Percentiles rank a stretch among this genome's conserved stretches.
These are phyloP conservation scores for Chaetodon trifasciatus DNA, from an alignment of 2,797 vertebrate species.

Conservation along the genomic window DNA sequence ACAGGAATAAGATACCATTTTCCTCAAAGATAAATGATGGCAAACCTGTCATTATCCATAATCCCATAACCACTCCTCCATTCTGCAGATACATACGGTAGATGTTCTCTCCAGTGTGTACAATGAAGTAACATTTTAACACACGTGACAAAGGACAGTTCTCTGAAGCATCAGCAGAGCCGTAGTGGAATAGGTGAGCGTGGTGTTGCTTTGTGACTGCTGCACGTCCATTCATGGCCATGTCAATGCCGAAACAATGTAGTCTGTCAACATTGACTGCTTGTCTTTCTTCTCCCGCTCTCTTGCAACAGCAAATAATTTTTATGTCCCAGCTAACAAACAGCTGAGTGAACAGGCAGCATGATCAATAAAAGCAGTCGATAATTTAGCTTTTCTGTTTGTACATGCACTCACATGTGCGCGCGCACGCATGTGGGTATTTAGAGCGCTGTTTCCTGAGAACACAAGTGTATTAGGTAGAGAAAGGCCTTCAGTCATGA, in stretches of 20 bases:
- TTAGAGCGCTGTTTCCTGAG: no score
- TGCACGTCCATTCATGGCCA: slow-evolving; percentile 21
- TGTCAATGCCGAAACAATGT: slow-evolving; percentile 27
- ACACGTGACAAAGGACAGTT: neutral
- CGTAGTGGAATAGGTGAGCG: neutral
- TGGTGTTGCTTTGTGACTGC: slow-evolving; percentile 5
- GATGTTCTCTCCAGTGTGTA: neutral
- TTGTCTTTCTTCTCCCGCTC: slow-evolving; percentile 29
- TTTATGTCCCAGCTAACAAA: slow-evolving; percentile 35
- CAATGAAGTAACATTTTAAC: neutral
- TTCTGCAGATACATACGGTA: neutral
- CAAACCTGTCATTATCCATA: neutral
- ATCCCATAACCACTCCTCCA: neutral
- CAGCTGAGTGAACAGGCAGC: slow-evolving; percentile 40
- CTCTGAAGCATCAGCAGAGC: neutral
- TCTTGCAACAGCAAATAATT: slow-evolving; percentile 33
- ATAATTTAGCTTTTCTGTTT: slow-evolving; percentile 23
- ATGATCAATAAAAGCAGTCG: slow-evolving; percentile 41
- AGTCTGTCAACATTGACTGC: slow-evolving; percentile 35
- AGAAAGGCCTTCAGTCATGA: neutral
- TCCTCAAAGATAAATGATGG: neutral
- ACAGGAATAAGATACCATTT: neutral
- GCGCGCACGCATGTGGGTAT: no score
- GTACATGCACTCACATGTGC: no score
- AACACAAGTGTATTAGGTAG: neutral